Evolutionary conservation across 2,797 vertebrate species (phyloP), one percentile per base, ranked within the genome.

Genomic region (Thunnus albacares): DNA sequence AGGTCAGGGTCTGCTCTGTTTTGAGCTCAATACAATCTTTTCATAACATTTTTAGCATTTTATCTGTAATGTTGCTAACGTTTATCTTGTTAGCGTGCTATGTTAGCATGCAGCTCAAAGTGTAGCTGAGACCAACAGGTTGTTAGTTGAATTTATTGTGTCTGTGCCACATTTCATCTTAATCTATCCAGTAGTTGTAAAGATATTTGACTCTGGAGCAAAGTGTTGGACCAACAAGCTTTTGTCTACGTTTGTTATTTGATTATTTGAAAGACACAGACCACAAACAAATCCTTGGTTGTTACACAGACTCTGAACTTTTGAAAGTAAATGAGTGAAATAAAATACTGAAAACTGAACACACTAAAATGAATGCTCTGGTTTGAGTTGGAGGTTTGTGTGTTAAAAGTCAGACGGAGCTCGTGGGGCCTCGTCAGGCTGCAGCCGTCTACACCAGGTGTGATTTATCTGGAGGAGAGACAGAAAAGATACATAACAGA

Each of bases 371-470:
- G 41, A 43, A 12, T 43, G 3, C 12, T 43, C 3, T 43, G 41
- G 41, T 43, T 43, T 43, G 41, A 43, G 41, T 43, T 1, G 41
- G 12, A 43, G 12, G 30, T 65, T 47, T 30, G 1, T 22, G 24
- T 62, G 52, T 24, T n/a, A 33, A 33, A 33, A 33, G 30, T 33
- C 30, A 33, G 61, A 8, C 1, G 30, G 9, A 22, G 52, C 24
- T 55, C 20, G 26, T 51, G 10, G 2, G 3, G 30, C 33, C 26
- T 43, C 1, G 3, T 49, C 41, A 12, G 83, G 68, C 13, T 33
- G 45, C n/a, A n/a, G 59, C 1, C 13, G 26, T 67, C 78, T 77
- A 94, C 45, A 83, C 76, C 87, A 94, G 90, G 67, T 95, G 92
- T 0, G 81, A 74, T 63, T 81, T 72, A 85, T 93, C 95, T 96